Base-by-base conservation (phyloP, 1,140 invertebrate species). In the Phymastichus coffea region DNA sequence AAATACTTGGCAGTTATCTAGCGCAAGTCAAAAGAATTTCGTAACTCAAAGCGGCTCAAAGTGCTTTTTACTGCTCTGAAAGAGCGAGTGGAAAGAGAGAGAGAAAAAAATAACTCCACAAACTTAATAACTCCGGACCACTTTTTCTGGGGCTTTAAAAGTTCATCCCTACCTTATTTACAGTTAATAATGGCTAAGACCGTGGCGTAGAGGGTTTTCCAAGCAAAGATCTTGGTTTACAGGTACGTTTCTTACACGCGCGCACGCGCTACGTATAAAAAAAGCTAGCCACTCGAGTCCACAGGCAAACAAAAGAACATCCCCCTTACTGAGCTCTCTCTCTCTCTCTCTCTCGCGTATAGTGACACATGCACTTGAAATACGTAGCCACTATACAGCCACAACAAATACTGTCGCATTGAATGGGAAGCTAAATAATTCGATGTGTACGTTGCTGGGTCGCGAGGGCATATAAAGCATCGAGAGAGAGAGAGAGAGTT, bases 131-230 rank as follows among this genome's bases (percentile, higher is more conserved):
- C 28, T 33, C 8, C 22, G 3, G 8, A 25, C 2, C 15, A 14
- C 17, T 2, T 41, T 6, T 10, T 17, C 33, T n/a, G 6, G 3
- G 33, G 43, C 10, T 46, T 46, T 37, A 56, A 30, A 28, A 53
- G 51, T 43, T 41, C 38, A 43, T 41, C 15, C 25, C n/a, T 28
- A 53, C 23, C 25, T 41, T 46, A 46, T 56, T 56, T 46, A 56
- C 28, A n/a, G 43, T 47, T 56, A 56, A 56, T 47, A 46, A 56
- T 9, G 15, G n/a, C 6, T 10, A 3, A 9, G 17, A 8, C 23
- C 30, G 2, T 6, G 14, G 2, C 28, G n/a, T 3, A 4, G 12
- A 10, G 38, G 26, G 35, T 46, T 47, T 46, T 46, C 28, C 12
- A 35, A 6, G 20, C n/a, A 22, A 7, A 10, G 17, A 19, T 43